Conservation (phyloP, 2,797 vertebrate genomes). For the Mareca strepera region DNA sequence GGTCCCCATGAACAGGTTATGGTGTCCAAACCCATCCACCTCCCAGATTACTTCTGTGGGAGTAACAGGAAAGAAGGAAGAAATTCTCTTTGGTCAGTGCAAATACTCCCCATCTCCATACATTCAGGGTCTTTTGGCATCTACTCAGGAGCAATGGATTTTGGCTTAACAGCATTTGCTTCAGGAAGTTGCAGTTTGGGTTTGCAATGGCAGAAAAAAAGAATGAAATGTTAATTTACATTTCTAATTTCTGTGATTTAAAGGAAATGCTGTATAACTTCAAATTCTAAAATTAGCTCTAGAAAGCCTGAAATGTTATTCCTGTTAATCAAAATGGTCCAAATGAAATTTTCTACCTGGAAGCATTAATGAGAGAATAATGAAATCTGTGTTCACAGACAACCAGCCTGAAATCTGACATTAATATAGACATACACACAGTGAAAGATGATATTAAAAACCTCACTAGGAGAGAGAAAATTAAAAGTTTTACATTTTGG, state of each 20-base stretch:
- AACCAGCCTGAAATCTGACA: background rate
- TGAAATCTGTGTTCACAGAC: background rate
- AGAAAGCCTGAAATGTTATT: background rate
- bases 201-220: background rate
- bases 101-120: background rate
- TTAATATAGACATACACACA: background rate
- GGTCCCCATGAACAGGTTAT: background rate
- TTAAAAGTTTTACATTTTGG: background rate
- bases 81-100: background rate
- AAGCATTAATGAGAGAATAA: background rate
- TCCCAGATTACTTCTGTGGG: background rate
- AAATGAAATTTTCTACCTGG: background rate
- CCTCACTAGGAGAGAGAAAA: background rate
- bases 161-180: background rate
- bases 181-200: background rate
- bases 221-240: background rate
- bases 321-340: background rate
- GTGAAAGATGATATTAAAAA: background rate
- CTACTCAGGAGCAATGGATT: background rate
- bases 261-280: background rate
- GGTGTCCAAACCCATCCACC: background rate
- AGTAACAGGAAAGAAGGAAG: background rate
- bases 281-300: background rate
- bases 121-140: background rate
- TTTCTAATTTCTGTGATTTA: background rate